A percentile compares a stretch with the other conserved stretches of the same genome.
Evolutionary conservation across 2,888 invertebrate species (phyloP).

Genomic region (Galerucella nymphaeae): DNA sequence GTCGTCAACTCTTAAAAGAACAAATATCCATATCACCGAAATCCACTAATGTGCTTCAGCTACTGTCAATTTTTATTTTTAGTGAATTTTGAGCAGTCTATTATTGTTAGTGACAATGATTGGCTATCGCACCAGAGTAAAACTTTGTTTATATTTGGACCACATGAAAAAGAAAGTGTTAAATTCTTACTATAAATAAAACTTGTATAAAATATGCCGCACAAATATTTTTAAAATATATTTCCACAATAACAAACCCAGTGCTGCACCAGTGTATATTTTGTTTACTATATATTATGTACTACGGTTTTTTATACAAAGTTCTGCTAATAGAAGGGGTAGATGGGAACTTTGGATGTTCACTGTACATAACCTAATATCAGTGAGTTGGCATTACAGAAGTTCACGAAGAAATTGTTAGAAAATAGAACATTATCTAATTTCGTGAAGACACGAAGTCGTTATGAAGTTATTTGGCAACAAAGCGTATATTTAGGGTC

Average conservation of each 20-base stretch:
- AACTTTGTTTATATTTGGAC: slow-evolving; percentile 7
- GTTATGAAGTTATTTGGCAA: not conserved
- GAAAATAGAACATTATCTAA: not conserved
- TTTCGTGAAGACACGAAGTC: not conserved
- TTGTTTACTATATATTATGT: no score
- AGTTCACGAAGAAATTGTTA: not conserved
- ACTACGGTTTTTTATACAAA: no score
- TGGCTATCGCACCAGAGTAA: not conserved
- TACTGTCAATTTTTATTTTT: slow-evolving; percentile 5
- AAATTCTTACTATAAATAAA: not conserved
- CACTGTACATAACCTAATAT: not conserved
- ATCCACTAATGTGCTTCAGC: slow-evolving; percentile 2
- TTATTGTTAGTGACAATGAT: slow-evolving; percentile 5
- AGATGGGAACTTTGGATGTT: not conserved
- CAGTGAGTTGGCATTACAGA: not conserved
- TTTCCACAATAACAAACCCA: not conserved
- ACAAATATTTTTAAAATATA: not conserved
- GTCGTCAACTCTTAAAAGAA: slow-evolving; percentile 7
- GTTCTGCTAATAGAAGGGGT: no score
- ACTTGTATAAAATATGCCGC: not conserved
- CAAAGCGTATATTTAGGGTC: not conserved
- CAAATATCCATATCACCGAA: not conserved
- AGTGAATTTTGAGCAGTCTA: not conserved
- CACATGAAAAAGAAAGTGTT: not conserved
- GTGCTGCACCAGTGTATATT: not conserved